Percentiles rank a stretch among this genome's conserved stretches.
These are phyloP conservation scores for Heteromyza rotundicornis DNA, from an alignment of 2,888 invertebrate species.

Conservation along the genomic window DNA sequence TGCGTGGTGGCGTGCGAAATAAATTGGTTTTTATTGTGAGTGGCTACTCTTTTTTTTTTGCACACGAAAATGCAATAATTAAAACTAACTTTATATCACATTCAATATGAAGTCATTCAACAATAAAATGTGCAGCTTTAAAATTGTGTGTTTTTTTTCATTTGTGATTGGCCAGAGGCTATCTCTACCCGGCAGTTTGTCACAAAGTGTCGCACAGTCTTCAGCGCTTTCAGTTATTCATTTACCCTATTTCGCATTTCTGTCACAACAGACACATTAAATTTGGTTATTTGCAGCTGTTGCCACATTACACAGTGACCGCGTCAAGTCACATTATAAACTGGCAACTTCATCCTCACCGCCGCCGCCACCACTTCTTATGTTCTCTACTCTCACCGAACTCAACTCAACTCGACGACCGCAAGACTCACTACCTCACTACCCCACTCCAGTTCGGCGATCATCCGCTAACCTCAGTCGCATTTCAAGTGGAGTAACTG, in stretches of 20 bases:
- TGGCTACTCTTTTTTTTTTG: too few species aligned
- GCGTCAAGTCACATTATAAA: conserved; percentile 6
- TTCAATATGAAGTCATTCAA: too few species aligned
- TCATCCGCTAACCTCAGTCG: background rate
- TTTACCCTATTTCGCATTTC: conserved; percentile 7
- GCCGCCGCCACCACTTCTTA: conserved; percentile 1
- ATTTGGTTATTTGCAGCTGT: conserved; percentile 26
- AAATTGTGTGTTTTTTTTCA: background rate
- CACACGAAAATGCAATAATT: too few species aligned
- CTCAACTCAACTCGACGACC: too few species aligned
- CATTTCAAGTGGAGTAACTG: background rate
- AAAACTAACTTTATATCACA: too few species aligned
- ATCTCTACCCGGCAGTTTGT: background rate
- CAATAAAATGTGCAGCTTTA: too few species aligned
- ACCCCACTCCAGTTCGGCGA: too few species aligned
- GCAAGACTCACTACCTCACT: too few species aligned
- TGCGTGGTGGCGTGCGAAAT: too few species aligned
- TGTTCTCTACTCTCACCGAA: too few species aligned
- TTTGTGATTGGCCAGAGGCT: background rate
- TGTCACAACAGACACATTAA: conserved; percentile 21
- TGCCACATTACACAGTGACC: conserved; percentile 12
- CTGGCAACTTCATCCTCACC: background rate
- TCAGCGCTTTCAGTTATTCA: background rate
- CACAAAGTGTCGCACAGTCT: background rate
- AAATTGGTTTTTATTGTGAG: too few species aligned